Percentiles rank a stretch among this genome's conserved stretches.
Conservation (phyloP, 2,888 invertebrate species). For the Priocnemis perturbator region DNA sequence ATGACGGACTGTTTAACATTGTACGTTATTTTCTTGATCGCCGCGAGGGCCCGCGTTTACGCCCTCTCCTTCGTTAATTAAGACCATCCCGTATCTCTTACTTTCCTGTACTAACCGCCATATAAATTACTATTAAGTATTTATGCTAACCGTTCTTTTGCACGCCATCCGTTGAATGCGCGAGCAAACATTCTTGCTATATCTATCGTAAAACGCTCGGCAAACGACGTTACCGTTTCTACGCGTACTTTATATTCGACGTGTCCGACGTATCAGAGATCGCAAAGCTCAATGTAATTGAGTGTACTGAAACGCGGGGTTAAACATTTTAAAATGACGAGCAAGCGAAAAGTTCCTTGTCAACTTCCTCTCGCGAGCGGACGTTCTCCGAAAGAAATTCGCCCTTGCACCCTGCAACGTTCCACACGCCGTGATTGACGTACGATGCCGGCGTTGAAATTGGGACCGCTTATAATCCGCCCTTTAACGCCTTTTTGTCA, state of each 20-base stretch:
- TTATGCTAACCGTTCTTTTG: conserved; percentile 52
- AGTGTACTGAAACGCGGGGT: too few relatives aligned
- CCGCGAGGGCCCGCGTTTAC: not conserved
- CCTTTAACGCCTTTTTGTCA: conserved; percentile 73
- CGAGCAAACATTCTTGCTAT: conserved; percentile 22
- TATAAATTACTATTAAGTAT: conserved; percentile 51
- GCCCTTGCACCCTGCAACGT: conserved; percentile 26
- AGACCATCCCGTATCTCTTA: conserved; percentile 39
- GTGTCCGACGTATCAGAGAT: too few relatives aligned
- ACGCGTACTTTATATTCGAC: too few relatives aligned
- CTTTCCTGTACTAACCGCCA: conserved; percentile 27
- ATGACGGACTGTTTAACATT: too few relatives aligned
- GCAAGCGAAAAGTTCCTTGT: too few relatives aligned
- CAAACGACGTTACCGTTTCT: too few relatives aligned
- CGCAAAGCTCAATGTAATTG: too few relatives aligned
- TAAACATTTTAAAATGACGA: too few relatives aligned
- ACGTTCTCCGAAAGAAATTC: conserved; percentile 26
- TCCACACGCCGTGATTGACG: too few relatives aligned
- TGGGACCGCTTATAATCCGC: conserved; percentile 44
- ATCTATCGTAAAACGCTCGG: too few relatives aligned
- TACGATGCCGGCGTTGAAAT: too few relatives aligned
- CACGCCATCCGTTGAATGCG: conserved; percentile 51
- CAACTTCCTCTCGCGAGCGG: too few relatives aligned
- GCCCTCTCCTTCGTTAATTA: conserved; percentile 35
- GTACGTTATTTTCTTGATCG: not conserved